A percentile compares a stretch with the other conserved stretches of the same genome.
phyloP scores from a whole-genome alignment of 2,113 vertebrate species.

The Nothocercus julius region DNA sequence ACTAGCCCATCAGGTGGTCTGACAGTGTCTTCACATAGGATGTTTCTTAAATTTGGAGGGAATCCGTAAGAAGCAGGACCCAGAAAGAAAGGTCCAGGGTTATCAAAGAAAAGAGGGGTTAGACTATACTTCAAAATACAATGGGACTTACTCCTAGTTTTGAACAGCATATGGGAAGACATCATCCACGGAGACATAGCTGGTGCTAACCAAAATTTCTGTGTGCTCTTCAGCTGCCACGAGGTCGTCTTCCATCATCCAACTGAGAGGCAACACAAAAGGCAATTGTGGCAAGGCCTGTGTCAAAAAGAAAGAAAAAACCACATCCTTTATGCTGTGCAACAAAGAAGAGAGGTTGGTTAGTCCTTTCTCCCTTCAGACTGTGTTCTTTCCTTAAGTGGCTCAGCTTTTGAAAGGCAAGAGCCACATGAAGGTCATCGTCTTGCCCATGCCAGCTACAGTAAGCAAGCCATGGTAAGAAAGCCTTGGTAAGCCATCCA shows the following conservation, averaged over 20 bases:
- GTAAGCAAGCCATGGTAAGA: not conserved
- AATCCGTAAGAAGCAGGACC: not conserved
- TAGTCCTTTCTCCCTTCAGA: not conserved
- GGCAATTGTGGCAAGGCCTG: not conserved
- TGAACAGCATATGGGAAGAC: not conserved
- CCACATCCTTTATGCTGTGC: not conserved
- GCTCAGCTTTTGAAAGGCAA: not conserved
- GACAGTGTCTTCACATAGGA: not conserved
- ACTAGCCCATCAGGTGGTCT: not conserved
- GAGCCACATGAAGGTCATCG: not conserved
- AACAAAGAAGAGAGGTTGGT: not conserved
- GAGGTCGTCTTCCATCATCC: not conserved
- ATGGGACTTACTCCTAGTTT: not conserved
- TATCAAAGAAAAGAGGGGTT: not conserved
- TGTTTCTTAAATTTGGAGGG: not conserved
- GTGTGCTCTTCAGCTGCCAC: not conserved
- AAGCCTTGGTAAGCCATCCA: not conserved
- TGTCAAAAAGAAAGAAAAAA: not conserved
- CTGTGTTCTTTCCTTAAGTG: not conserved
- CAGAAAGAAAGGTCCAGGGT: not conserved
- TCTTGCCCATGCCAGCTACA: not conserved
- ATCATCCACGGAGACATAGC: not conserved
- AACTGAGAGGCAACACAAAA: not conserved
- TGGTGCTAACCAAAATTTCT: not conserved
- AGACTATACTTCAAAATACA: not conserved